phyloP scores from a whole-genome alignment of 2,113 vertebrate genomes.

The Strix aluco region DNA sequence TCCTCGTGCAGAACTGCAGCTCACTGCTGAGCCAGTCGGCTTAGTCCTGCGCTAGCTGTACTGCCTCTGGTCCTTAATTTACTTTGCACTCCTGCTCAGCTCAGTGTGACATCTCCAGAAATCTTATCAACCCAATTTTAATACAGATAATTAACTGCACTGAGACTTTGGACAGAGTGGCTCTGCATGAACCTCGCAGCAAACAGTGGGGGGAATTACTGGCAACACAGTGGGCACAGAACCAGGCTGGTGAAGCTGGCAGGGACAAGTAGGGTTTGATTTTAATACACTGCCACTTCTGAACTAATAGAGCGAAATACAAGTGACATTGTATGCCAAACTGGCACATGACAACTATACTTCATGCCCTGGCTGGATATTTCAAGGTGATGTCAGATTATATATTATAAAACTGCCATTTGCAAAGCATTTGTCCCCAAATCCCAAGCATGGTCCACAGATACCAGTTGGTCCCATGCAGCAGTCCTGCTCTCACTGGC shows the following conservation, averaged over 20 bases:
- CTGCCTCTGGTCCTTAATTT: constrained; percentile 19
- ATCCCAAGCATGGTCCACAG: not conserved
- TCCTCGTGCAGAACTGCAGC: not conserved
- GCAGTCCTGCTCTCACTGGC: not conserved
- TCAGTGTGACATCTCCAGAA: constrained; percentile 58
- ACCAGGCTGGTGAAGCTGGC: constrained; percentile 59
- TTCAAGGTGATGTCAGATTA: constrained; percentile 73
- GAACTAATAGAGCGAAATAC: constrained; percentile 55
- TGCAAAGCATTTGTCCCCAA: not conserved
- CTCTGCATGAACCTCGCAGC: constrained; percentile 43
- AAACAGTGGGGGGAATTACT: constrained; percentile 41
- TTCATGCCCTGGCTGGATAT: constrained; percentile 58
- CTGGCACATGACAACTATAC: constrained; percentile 53
- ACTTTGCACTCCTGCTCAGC: constrained; percentile 37
- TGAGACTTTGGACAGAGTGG: constrained; percentile 52
- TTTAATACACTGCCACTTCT: constrained; percentile 59
- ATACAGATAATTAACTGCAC: constrained; percentile 68
- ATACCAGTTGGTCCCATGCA: not conserved
- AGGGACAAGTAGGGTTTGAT: constrained; percentile 57
- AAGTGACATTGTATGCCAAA: constrained; percentile 13
- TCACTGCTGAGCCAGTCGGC: not conserved
- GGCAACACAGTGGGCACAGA: constrained; percentile 37
- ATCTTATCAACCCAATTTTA: constrained; percentile 42
- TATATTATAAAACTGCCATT: constrained; percentile 30
- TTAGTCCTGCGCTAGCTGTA: not conserved